phyloP scores from a whole-genome alignment of 2,113 vertebrate species.

The Oncorhynchus kisutch region DNA sequence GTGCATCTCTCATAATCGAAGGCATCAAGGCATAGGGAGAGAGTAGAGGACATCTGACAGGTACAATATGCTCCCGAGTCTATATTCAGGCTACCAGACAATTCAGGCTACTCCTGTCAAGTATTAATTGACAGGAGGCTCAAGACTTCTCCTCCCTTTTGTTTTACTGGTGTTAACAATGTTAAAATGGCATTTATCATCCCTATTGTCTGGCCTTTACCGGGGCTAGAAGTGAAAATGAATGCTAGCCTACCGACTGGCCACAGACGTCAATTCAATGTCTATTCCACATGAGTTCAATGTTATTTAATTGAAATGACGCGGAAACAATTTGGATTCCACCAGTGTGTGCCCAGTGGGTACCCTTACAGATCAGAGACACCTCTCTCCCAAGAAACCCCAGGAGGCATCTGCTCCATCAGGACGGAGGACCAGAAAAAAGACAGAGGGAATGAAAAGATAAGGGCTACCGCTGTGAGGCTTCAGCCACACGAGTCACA shows the following conservation, averaged over 20 bases:
- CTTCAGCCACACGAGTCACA: not conserved
- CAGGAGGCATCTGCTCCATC: not conserved
- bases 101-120: too few relatives aligned
- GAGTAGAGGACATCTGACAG: too few relatives aligned
- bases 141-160: not conserved
- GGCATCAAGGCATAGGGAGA: too few relatives aligned
- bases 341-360: too few relatives aligned
- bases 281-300: too few relatives aligned
- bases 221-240: not conserved
- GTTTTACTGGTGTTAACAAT: not conserved
- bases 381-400: not conserved
- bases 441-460: not conserved
- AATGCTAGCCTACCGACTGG: not conserved
- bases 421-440: not conserved
- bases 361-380: constrained; percentile 17
- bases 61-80: too few relatives aligned
- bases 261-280: too few relatives aligned
- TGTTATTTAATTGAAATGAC: too few relatives aligned
- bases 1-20: too few relatives aligned
- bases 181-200: not conserved
- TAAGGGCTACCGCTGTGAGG: too few relatives aligned
- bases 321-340: too few relatives aligned
- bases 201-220: not conserved
- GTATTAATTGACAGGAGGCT: not conserved
- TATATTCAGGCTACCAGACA: too few relatives aligned